A percentile compares a stretch with the other conserved stretches of the same genome.
Evolutionary conservation across 1,140 invertebrate genomes (phyloP).

Genomic region (Listronotus oregonensis): DNA sequence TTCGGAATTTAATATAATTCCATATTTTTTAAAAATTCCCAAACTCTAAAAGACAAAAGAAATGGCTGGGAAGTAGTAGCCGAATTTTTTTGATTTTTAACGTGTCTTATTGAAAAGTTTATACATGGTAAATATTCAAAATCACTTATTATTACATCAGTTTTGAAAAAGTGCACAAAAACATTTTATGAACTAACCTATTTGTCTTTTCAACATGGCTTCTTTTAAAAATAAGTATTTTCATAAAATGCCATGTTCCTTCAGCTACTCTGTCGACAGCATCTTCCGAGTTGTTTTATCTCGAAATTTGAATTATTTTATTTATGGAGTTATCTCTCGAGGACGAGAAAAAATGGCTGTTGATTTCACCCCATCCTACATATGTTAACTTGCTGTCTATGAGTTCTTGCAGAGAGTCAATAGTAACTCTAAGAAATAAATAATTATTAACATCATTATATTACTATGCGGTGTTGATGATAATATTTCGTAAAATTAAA

Average conservation of each 20-base stretch:
- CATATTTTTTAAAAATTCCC: no score
- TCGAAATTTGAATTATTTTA: constrained; percentile 71
- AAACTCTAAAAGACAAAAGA: no score
- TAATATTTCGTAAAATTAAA: no score
- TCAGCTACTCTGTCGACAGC: constrained; percentile 67
- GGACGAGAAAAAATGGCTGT: constrained; percentile 69
- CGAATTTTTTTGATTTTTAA: no score
- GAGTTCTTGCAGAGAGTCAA: constrained; percentile 73
- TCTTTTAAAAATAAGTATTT: constrained; percentile 72
- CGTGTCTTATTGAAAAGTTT: no score
- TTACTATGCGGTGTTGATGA: no score
- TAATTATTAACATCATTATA: no score
- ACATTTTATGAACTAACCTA: constrained; percentile 37
- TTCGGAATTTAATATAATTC: no score
- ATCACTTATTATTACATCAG: no score
- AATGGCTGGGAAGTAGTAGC: no score
- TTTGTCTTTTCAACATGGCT: constrained; percentile 63
- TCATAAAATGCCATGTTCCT: constrained; percentile 82
- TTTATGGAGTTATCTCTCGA: constrained; percentile 68
- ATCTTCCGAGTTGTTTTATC: constrained; percentile 61
- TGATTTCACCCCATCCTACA: constrained; percentile 73
- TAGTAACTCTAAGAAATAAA: constrained; percentile 76
- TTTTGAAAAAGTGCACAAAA: no score
- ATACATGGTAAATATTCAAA: no score
- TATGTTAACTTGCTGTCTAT: constrained; percentile 65